Percentiles rank a stretch among this genome's conserved stretches.
Conservation (phyloP, 2,113 vertebrate species). For the Dendrocopos noguchii region DNA sequence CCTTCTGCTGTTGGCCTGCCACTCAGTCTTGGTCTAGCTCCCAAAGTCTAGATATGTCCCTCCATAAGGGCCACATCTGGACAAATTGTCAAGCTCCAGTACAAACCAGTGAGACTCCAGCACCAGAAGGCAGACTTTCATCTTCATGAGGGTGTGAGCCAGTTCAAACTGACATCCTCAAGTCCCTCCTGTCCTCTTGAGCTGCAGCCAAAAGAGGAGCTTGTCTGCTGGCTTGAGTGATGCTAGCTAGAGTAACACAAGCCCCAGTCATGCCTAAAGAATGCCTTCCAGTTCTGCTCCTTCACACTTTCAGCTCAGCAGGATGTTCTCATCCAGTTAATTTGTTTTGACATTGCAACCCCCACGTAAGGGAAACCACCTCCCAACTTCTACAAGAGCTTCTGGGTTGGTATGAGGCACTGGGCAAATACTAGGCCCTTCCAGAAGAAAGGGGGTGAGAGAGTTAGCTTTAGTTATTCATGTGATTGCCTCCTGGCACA, state of each 20-base stretch:
- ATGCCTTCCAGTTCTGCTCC: not conserved
- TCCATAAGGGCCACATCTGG: accelerated
- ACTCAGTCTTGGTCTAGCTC: not conserved
- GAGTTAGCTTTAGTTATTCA: not conserved
- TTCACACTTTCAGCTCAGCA: not conserved
- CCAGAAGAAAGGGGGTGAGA: not conserved
- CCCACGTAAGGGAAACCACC: not conserved
- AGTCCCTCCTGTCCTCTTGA: not conserved
- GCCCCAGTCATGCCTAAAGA: not conserved
- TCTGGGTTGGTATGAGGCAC: not conserved
- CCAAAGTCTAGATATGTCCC: not conserved
- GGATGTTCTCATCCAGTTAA: not conserved
- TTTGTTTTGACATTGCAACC: not conserved
- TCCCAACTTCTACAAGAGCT: not conserved
- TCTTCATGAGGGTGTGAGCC: not conserved
- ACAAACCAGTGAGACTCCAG: not conserved
- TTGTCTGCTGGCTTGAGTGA: not conserved
- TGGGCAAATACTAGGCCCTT: not conserved
- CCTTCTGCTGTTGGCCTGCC: not conserved
- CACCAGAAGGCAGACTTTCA: not conserved
- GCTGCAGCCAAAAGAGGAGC: not conserved
- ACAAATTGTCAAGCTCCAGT: not conserved
- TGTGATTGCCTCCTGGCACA: not conserved
- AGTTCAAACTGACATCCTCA: not conserved
- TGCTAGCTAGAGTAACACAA: not conserved